Percentiles rank a stretch among this genome's conserved stretches.
Evolutionary conservation across 2,888 invertebrate genomes (phyloP).

Genomic region (Caenorhabditis zanzibari): DNA sequence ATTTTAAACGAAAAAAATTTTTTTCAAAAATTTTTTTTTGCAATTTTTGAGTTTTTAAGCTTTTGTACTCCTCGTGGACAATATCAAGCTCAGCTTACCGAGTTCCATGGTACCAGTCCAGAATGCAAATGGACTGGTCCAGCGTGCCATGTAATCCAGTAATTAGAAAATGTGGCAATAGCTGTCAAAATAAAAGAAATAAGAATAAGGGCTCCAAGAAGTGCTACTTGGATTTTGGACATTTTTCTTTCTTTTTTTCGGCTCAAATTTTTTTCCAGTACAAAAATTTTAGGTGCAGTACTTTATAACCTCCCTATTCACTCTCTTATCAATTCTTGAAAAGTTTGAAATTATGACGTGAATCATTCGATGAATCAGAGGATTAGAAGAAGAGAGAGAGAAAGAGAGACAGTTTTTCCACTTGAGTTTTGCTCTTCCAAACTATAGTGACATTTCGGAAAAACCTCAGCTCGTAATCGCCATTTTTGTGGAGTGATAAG

Average conservation of each 20-base stretch:
- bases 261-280: no score
- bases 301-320: not conserved
- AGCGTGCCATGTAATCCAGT: not conserved
- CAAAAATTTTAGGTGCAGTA: not conserved
- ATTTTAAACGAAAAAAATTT: no score
- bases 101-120: not conserved
- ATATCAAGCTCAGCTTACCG: not conserved
- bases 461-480: no score
- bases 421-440: not conserved
- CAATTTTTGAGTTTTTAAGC: no score
- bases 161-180: not conserved
- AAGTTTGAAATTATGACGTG: not conserved
- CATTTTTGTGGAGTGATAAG: not conserved
- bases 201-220: not conserved
- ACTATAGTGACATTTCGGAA: not conserved
- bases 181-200: not conserved
- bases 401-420: no score
- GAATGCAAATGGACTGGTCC: not conserved
- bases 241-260: no score
- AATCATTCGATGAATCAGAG: constrained; percentile 3
- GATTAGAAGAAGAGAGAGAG: not conserved
- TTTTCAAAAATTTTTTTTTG: not conserved
- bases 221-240: not conserved
- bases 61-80: no score
- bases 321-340: no score